These are phyloP conservation scores for Diadumene lineata DNA, from an alignment of 92 coral and sea anemone species.

Conservation along the genomic window DNA sequence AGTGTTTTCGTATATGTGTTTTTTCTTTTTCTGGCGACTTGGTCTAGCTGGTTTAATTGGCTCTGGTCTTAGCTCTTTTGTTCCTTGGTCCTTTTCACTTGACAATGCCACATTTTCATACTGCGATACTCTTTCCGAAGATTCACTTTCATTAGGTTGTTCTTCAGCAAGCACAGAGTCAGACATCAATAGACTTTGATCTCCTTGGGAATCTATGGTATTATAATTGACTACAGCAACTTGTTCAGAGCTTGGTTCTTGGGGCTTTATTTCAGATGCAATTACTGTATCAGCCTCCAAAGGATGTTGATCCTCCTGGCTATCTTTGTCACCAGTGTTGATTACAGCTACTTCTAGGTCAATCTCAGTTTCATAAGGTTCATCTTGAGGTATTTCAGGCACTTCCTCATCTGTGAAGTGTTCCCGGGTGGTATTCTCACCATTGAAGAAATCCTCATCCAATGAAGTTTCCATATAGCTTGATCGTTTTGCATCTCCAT, in stretches of 20 bases:
- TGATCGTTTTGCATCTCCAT: background rate
- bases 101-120: background rate
- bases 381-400: background rate
- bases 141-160: background rate
- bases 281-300: no score
- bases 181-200: background rate
- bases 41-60: slow-evolving; percentile 13
- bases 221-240: background rate
- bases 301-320: background rate
- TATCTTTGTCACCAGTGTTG: background rate
- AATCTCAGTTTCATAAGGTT: slow-evolving; percentile 1
- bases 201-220: background rate
- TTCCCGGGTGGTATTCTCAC: background rate
- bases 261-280: no score
- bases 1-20: background rate
- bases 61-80: background rate
- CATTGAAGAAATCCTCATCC: slow-evolving; percentile 14
- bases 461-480: slow-evolving; percentile 4
- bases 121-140: background rate
- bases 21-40: slow-evolving; percentile 23
- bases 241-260: no score
- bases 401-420: background rate
- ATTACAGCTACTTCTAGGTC: background rate
- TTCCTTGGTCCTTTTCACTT: background rate
- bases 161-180: background rate